Conservation (phyloP, 2,113 vertebrate genomes). For the Arenaria interpres region DNA sequence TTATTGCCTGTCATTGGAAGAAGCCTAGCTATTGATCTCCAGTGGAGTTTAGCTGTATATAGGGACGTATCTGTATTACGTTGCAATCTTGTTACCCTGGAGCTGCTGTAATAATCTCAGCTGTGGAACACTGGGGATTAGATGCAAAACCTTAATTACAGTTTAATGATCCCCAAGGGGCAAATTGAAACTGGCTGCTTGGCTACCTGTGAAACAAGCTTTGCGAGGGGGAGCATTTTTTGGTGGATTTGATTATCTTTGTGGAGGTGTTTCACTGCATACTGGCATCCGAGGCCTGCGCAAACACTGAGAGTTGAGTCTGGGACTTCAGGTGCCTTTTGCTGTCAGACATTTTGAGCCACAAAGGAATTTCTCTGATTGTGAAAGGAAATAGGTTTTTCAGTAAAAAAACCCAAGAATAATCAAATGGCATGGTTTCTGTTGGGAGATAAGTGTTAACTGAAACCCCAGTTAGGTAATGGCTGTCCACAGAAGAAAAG, state of each 20-base stretch:
- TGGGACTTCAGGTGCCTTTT: neutral
- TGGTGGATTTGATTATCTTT: neutral
- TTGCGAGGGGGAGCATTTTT: neutral
- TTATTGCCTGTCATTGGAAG: slow-evolving; percentile 52
- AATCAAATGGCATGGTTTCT: neutral
- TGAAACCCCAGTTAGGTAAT: neutral
- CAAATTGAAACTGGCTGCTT: neutral
- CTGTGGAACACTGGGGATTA: slow-evolving; percentile 40
- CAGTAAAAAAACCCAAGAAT: neutral
- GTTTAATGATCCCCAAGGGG: slow-evolving; percentile 32
- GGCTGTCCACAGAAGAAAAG: neutral
- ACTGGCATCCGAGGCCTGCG: neutral
- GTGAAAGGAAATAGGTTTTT: neutral
- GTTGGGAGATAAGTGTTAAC: neutral
- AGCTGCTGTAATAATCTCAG: slow-evolving; percentile 43
- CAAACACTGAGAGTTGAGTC: neutral
- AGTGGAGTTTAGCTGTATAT: slow-evolving; percentile 25
- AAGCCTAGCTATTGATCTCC: slow-evolving; percentile 42
- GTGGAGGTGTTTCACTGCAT: neutral
- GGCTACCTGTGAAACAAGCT: slow-evolving; percentile 22
- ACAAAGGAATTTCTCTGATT: neutral
- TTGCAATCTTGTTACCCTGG: slow-evolving; percentile 9
- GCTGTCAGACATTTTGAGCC: neutral
- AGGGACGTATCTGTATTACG: slow-evolving; percentile 6
- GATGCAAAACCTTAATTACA: slow-evolving; percentile 62